These are phyloP conservation scores for Platorchestia sp. DNA, from an alignment of 1,140 invertebrate genomes.

Conservation along the genomic window DNA sequence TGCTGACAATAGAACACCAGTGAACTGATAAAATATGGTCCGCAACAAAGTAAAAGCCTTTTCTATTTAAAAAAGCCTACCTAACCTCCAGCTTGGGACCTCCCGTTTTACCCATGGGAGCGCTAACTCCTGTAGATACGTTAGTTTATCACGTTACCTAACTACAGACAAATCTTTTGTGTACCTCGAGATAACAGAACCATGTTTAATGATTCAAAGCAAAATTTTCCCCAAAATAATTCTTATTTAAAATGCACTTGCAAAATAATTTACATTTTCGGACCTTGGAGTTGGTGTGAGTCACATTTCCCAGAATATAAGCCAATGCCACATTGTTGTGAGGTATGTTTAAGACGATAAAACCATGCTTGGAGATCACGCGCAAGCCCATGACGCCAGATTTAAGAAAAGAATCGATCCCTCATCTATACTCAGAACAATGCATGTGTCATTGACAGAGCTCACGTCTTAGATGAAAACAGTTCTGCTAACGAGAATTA, in stretches of 20 bases:
- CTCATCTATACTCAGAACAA: not conserved
- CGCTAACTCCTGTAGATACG: too few species aligned
- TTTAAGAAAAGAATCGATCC: not conserved
- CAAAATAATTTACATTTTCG: not conserved
- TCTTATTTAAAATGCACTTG: not conserved
- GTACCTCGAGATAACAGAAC: not conserved
- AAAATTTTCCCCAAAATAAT: not conserved
- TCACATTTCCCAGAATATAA: not conserved
- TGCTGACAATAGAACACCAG: too few species aligned
- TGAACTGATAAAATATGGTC: too few species aligned
- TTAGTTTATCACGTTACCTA: too few species aligned
- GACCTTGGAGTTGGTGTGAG: not conserved
- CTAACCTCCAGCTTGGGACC: too few species aligned
- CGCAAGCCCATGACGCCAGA: not conserved
- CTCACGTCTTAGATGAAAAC: not conserved
- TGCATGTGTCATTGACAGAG: not conserved
- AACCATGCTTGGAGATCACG: not conserved
- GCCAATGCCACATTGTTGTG: not conserved
- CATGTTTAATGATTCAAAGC: not conserved
- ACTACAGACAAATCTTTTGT: too few species aligned
- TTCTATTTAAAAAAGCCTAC: too few species aligned
- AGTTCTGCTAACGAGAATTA: not conserved
- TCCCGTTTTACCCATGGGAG: too few species aligned
- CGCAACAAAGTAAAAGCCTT: too few species aligned
- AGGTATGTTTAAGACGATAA: not conserved